These are phyloP conservation scores for Manacus vitellinus DNA, from an alignment of 2,113 vertebrate species.

Conservation along the genomic window DNA sequence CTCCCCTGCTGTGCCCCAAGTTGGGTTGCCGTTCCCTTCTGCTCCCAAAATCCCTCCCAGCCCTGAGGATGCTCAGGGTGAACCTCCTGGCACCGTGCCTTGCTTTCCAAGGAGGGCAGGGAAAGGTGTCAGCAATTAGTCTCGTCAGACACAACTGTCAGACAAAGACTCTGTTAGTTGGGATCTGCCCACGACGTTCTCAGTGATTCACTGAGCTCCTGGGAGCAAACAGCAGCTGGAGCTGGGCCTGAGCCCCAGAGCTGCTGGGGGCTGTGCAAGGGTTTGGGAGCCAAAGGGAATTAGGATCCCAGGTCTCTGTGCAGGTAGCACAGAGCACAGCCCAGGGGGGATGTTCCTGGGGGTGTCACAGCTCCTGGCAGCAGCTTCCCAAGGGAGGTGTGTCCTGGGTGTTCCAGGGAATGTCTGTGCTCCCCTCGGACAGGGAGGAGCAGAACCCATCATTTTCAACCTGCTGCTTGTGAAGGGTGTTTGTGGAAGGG, in stretches of 20 bases:
- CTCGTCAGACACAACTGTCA: background rate
- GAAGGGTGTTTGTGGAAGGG: background rate
- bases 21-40: background rate
- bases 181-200: background rate
- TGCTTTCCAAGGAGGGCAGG: background rate
- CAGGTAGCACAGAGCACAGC: background rate
- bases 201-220: background rate
- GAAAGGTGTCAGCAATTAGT: background rate
- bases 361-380: background rate
- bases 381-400: background rate
- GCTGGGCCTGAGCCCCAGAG: background rate
- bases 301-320: background rate
- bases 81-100: background rate
- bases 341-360: rapidly evolving
- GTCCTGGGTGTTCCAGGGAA: background rate
- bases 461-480: background rate
- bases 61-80: background rate
- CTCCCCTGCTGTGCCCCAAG: background rate
- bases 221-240: background rate
- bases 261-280: background rate
- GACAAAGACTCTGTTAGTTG: background rate
- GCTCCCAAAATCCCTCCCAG: background rate
- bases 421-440: background rate
- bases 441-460: background rate
- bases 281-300: background rate